Base-by-base conservation (phyloP, 35 echinoderm and acorn worm species). In the Nesometra sesokonis region DNA sequence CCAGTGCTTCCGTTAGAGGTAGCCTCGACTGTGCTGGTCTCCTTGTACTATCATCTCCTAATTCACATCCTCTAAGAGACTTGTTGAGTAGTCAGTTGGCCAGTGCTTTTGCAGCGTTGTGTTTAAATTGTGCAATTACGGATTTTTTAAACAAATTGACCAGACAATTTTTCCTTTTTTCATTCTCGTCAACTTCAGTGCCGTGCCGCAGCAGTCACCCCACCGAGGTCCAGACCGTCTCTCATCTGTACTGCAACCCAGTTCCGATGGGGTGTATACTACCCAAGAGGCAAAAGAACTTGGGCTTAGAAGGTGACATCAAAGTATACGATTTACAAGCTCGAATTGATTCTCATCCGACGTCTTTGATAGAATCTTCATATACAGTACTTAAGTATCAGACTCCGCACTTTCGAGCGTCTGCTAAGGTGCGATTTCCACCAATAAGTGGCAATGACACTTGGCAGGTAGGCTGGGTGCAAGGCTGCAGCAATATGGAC, bases 381-480 rank as follows among this genome's bases (percentile, higher is more conserved):
- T 92, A 89, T 0, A 97, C 95, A 32, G 95, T 97, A 35, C 91
- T 97, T 31, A 97, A 93, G 81, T 97, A 97, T 47, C 92, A 97
- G 80, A 97, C 95, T 8, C 95, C 95, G 7, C 92, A 97, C 77
- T 97, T 97, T 57, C 76, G 95, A 39, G 95, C 95, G 39, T 91
- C 95, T 23, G 89, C 95, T 0, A 93, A 93, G 57, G 87, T 97
- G 35, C 91, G 95, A 32, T 97, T 97, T 77, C 95, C 95, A 35
- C 95, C 95, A 32, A 86, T 97, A n/a, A 91, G 92, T 38, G 86
- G 89, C 30, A 84, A 67, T 13, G 95, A 97, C 36, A 90, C 87
- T 27, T 97, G 95, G 95, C 92, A 97, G 89, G 87, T 97, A 32
- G 95, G 95, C 83, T 97, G 95, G 95, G 92, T 97, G 0, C 95